Evolutionary conservation across 2,797 vertebrate genomes (phyloP).

Genomic region (Iguana delicatissima): DNA sequence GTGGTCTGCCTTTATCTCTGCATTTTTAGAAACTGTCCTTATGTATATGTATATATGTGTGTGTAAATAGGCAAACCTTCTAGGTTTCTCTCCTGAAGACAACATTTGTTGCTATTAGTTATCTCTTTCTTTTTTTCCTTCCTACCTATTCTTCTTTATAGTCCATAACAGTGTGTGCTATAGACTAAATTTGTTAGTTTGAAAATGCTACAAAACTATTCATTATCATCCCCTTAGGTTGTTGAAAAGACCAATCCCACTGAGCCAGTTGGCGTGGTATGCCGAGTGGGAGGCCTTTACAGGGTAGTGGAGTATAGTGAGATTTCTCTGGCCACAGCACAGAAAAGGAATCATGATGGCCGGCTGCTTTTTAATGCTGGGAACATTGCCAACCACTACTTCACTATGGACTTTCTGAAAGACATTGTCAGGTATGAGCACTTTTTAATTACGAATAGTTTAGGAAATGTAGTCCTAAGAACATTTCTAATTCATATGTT

Average conservation of each 20-base stretch:
- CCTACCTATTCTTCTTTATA: too few relatives aligned
- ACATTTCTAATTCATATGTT: background rate
- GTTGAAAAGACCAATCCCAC: constrained; percentile 98
- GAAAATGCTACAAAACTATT: background rate
- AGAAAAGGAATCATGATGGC: constrained; percentile 88
- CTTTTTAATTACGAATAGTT: background rate
- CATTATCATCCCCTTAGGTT: constrained; percentile 81
- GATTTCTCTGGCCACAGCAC: constrained; percentile 92
- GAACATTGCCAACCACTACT: constrained; percentile 97
- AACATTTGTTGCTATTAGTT: background rate
- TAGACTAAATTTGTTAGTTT: background rate
- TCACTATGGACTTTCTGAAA: constrained; percentile 90
- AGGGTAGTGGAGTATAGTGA: constrained; percentile 99
- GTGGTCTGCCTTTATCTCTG: background rate
- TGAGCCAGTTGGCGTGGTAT: constrained; percentile 96
- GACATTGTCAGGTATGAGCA: constrained; percentile 89
- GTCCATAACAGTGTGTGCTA: background rate
- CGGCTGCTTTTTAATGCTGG: constrained; percentile 93
- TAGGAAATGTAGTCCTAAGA: background rate
- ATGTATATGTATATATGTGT: background rate
- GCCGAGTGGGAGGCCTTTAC: constrained; percentile 91
- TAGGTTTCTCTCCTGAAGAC: background rate
- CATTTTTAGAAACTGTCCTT: background rate
- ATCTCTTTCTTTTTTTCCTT: background rate
- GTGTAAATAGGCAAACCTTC: background rate